Evolutionary conservation across 2,113 vertebrate genomes (phyloP), one percentile per base, ranked within the genome.

Genomic region (Mugil cephalus): DNA sequence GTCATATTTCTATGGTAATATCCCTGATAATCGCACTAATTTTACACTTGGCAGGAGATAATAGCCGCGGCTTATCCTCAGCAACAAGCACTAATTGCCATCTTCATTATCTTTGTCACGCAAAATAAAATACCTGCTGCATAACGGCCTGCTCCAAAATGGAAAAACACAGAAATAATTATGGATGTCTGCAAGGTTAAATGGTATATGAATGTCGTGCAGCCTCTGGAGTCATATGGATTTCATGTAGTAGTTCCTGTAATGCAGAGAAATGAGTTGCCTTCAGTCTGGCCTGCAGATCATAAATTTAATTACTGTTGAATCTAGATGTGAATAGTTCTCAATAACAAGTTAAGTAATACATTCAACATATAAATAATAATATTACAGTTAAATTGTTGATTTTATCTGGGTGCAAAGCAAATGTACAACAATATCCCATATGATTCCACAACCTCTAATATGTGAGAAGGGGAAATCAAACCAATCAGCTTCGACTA

Each of bases 11-110:
- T 40, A 19, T 8, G 58, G 66, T 71, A 88, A 78, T 83, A 82
- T 53, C 64, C 71, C 74, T 72, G 67, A 85, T 89, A 88, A 92
- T 90, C 74, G 8, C 56, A 75, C 77, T 82, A 59, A 86, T 90
- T 92, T 90, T 88, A 91, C 80, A 87, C 72, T 68, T 82, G 79
- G 84, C 74, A 55, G 82, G 79, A 87, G 83, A 90, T 91, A 89
- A 89, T 85, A 69, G 60, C 39, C 17, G 19, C 15, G 1, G 52
- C 64, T 79, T 71, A 64, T 66, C 55, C 69, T 30, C 38, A 5
- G 69, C 70, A 74, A 69, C 65, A 50, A 69, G 50, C 43, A 13
- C 67, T 89, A 82, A 89, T 88, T 83, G 87, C 64, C 65, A 36
- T 68, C 21, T 60, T 84, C 47, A 8, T 85, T 80, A 34, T 62